These are phyloP conservation scores for Aleiodes leptofemur DNA, from an alignment of 2,888 invertebrate genomes.

Conservation along the genomic window DNA sequence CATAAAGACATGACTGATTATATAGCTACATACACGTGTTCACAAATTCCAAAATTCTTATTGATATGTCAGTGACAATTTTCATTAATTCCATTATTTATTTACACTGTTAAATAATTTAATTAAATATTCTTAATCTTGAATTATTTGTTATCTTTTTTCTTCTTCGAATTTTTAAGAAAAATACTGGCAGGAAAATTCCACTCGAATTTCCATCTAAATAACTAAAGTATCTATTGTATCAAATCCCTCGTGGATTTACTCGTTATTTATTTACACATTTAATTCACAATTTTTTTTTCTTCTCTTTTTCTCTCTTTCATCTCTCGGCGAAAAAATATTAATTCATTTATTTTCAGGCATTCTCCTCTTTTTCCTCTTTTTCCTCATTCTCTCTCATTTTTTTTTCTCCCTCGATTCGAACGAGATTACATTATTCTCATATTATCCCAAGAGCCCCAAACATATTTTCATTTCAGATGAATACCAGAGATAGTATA, in stretches of 20 bases:
- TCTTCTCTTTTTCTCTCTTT: background rate
- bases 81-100: background rate
- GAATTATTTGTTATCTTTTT: background rate
- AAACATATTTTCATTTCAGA: slow-evolving; percentile 52
- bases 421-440: slow-evolving; percentile 17
- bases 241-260: slow-evolving; percentile 1
- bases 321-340: slow-evolving; percentile 21
- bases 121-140: background rate
- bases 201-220: background rate
- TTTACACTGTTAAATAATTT: slow-evolving; percentile 13
- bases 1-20: slow-evolving; percentile 6
- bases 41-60: background rate
- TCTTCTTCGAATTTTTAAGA: slow-evolving; percentile 28
- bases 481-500: slow-evolving; percentile 51
- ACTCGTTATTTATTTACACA: slow-evolving; percentile 6
- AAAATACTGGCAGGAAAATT: slow-evolving; percentile 40
- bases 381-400: background rate
- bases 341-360: slow-evolving; percentile 7
- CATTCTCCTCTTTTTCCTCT: too few relatives aligned
- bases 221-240: too few relatives aligned
- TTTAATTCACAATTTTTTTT: slow-evolving; percentile 3
- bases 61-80: slow-evolving; percentile 20
- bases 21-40: slow-evolving; percentile 9
- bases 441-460: slow-evolving; percentile 11
- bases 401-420: slow-evolving; percentile 1